A percentile compares a stretch with the other conserved stretches of the same genome.
phyloP scores from a whole-genome alignment of 37 sponge, comb jelly and placozoan species.

The Chondrosia reniformis region DNA sequence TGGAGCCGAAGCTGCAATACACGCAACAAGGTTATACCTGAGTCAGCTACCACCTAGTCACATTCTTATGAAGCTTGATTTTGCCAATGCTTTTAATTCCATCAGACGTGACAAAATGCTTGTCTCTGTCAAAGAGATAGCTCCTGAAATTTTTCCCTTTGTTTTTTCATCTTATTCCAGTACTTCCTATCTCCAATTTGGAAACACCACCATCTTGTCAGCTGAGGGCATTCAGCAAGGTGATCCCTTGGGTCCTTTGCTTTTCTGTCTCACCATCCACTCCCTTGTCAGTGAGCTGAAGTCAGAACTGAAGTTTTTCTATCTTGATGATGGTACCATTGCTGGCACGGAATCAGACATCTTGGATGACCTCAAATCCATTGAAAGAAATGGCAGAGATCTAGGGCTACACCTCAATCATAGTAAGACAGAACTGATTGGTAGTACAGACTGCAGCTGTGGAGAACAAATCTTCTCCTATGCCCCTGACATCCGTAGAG shows the following conservation, averaged over 20 bases:
- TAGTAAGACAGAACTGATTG: neutral
- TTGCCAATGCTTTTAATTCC: slow-evolving; percentile 14
- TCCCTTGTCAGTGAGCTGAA: neutral
- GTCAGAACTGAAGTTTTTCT: neutral
- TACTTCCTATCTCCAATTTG: neutral
- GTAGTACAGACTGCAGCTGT: neutral
- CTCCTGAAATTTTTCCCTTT: slow-evolving; percentile 1
- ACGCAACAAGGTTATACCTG: neutral
- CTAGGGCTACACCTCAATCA: neutral
- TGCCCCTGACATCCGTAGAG: neutral
- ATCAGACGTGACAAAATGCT: slow-evolving; percentile 13
- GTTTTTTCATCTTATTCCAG: neutral
- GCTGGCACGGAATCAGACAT: neutral
- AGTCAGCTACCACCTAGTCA: neutral
- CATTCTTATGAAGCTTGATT: slow-evolving; percentile 4
- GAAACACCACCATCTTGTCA: neutral
- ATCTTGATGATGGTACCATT: slow-evolving; percentile 18
- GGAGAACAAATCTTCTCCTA: neutral
- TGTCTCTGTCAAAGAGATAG: neutral
- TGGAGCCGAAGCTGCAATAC: slow-evolving; percentile 5
- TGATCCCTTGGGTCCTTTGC: slow-evolving; percentile 12
- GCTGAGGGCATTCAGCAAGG: slow-evolving; percentile 17
- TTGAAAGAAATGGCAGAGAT: neutral
- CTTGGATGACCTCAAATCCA: neutral
- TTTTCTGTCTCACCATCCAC: slow-evolving; percentile 6